These are phyloP conservation scores for Coptotermes formosanus DNA, from an alignment of 1,140 invertebrate species.

Conservation along the genomic window DNA sequence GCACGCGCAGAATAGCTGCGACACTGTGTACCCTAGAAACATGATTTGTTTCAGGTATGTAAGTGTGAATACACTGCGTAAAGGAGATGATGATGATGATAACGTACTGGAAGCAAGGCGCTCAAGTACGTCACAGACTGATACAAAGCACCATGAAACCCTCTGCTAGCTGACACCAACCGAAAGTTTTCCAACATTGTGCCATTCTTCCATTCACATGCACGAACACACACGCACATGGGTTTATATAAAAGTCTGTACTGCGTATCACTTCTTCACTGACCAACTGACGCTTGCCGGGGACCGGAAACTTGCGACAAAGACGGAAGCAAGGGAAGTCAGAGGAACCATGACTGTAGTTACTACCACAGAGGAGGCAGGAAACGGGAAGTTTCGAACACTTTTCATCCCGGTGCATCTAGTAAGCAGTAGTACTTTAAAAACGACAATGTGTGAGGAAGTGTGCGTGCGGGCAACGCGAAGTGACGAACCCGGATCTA, in stretches of 20 bases:
- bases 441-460: background rate
- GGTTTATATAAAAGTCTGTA: background rate
- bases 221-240: background rate
- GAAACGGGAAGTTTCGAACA: background rate
- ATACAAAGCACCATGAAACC: too few species aligned
- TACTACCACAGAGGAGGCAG: background rate
- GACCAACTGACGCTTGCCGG: background rate
- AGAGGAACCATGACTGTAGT: background rate
- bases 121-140: too few species aligned
- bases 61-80: too few species aligned
- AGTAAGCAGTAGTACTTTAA: background rate
- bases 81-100: too few species aligned
- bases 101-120: too few species aligned
- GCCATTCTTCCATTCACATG: background rate
- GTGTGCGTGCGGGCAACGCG: background rate
- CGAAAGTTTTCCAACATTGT: too few species aligned
- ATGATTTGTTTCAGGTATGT: too few species aligned
- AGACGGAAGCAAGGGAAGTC: background rate
- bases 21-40: too few species aligned
- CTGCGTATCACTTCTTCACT: background rate
- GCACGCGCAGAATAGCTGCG: too few species aligned
- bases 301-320: background rate
- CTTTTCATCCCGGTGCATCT: constrained; percentile 8
- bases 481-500: background rate
- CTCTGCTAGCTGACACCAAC: too few species aligned